These are phyloP conservation scores for Psilanteris sp. DNA, from an alignment of 1,140 invertebrate species.

Conservation along the genomic window DNA sequence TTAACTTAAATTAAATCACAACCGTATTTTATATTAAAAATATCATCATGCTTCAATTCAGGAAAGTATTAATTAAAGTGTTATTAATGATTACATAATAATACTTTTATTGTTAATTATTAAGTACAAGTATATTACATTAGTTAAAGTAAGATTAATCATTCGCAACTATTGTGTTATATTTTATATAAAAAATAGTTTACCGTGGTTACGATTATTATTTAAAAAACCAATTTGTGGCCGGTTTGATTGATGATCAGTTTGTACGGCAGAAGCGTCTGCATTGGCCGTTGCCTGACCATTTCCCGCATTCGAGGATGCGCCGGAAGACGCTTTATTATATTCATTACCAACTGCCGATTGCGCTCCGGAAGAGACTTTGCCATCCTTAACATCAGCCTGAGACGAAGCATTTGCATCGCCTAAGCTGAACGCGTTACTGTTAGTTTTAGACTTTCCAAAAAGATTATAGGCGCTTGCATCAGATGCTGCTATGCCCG, in stretches of 20 bases:
- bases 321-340: slow-evolving; percentile 63
- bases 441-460: slow-evolving; percentile 62
- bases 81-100: too few species aligned
- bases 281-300: slow-evolving; percentile 14
- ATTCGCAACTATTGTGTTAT: too few species aligned
- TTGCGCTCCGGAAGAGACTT: slow-evolving; percentile 68
- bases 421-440: slow-evolving; percentile 67
- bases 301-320: slow-evolving; percentile 53
- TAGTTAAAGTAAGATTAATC: too few species aligned
- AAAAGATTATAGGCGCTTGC: slow-evolving; percentile 66
- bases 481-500: slow-evolving; percentile 66
- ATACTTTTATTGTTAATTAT: too few species aligned
- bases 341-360: slow-evolving; percentile 66
- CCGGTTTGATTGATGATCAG: slow-evolving; percentile 8
- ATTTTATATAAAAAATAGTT: slow-evolving; percentile 18
- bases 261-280: slow-evolving; percentile 26
- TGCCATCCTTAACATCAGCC: slow-evolving; percentile 68
- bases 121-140: too few species aligned
- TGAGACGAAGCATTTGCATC: slow-evolving; percentile 69
- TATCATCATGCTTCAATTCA: too few species aligned
- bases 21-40: too few species aligned
- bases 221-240: slow-evolving; percentile 14
- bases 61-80: too few species aligned
- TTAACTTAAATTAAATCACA: too few species aligned
- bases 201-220: slow-evolving; percentile 67